A percentile compares a stretch with the other conserved stretches of the same genome.
Conservation (phyloP, 2,113 vertebrate species). For the Chamaea fasciata region DNA sequence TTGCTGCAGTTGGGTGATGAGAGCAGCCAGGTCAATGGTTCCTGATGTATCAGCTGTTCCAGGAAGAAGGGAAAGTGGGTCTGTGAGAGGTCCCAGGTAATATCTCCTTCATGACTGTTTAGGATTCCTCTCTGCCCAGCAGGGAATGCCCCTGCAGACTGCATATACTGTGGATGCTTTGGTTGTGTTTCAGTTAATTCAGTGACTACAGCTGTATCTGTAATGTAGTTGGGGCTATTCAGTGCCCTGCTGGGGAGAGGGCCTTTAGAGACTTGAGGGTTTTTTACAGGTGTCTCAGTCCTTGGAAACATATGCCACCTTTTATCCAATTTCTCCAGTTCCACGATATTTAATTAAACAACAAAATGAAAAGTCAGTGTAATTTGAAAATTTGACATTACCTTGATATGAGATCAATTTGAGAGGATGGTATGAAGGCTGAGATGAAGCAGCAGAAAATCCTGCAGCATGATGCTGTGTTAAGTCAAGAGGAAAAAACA, state of each 20-base stretch:
- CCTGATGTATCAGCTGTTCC: neutral
- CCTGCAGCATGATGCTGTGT: neutral
- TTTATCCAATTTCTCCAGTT: neutral
- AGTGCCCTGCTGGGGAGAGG: neutral
- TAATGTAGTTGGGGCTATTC: neutral
- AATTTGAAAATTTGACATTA: neutral
- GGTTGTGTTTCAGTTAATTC: neutral
- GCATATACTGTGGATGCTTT: neutral
- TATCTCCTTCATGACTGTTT: neutral
- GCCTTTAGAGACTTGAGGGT: neutral
- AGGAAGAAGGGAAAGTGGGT: neutral
- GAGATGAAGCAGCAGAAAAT: neutral
- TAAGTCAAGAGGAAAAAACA: neutral
- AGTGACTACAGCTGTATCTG: neutral
- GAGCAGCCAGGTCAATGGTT: neutral
- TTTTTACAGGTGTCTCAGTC: neutral
- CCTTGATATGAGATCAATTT: neutral
- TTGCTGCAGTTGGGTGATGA: neutral
- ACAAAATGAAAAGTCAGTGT: neutral
- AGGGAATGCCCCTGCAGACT: neutral
- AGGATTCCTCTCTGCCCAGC: neutral
- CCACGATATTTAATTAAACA: neutral
- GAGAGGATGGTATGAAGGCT: neutral
- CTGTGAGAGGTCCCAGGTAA: neutral
- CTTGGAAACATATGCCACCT: neutral